Percentiles rank a stretch among this genome's conserved stretches.
Evolutionary conservation across 2,113 vertebrate species (phyloP).

Genomic region (Nycticebus coucang): DNA sequence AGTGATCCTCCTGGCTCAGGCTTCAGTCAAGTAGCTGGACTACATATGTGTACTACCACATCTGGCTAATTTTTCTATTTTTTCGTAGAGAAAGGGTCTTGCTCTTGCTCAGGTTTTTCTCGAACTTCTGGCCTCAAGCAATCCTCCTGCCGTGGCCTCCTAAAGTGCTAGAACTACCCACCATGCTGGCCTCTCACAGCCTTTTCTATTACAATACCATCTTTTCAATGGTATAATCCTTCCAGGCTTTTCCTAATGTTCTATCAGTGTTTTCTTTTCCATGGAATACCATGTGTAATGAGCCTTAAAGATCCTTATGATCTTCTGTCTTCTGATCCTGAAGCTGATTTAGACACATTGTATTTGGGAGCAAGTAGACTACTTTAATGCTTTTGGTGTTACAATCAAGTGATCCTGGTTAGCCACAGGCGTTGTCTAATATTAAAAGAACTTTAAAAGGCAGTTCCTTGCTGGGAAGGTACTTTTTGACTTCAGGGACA

Average conservation of each 20-base stretch:
- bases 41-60: no score
- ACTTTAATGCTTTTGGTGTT: neutral
- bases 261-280: neutral
- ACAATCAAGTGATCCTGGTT: neutral
- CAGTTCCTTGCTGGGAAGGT: neutral
- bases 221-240: neutral
- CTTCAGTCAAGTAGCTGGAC: no score
- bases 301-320: neutral
- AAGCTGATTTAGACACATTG: neutral
- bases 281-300: neutral
- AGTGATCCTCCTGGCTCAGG: no score
- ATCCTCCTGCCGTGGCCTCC: no score
- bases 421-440: neutral
- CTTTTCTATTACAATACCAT: neutral
- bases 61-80: no score
- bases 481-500: neutral
- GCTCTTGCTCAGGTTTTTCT: no score
- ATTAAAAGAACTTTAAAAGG: neutral
- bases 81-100: no score
- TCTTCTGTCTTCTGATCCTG: neutral
- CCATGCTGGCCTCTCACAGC: neutral
- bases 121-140: no score
- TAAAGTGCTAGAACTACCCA: no score
- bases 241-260: neutral
- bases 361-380: neutral